These are phyloP conservation scores for Phalacrocorax aristotelis DNA, from an alignment of 2,113 vertebrate genomes.

Conservation along the genomic window DNA sequence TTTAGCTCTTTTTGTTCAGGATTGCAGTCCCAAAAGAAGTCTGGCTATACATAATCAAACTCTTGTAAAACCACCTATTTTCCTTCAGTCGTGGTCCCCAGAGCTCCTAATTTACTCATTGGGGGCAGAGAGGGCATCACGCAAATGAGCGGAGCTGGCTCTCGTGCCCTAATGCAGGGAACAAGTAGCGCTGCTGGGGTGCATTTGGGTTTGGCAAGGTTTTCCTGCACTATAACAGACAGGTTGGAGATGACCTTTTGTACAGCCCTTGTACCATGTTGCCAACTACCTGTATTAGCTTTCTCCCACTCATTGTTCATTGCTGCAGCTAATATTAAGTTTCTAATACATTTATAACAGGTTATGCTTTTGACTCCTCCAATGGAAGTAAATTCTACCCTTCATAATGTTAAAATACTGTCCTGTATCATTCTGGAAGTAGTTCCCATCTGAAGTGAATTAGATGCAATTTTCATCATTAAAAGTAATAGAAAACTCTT, in stretches of 20 bases:
- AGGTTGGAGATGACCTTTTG: neutral
- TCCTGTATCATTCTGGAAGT: neutral
- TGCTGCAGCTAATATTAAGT: neutral
- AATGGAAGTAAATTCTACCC: neutral
- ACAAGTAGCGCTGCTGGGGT: neutral
- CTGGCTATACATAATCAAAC: neutral
- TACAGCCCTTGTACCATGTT: neutral
- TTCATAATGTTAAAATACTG: neutral
- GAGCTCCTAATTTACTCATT: neutral
- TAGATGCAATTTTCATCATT: neutral
- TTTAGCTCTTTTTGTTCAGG: neutral
- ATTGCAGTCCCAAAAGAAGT: neutral
- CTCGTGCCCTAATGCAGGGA: neutral
- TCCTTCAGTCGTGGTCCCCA: neutral
- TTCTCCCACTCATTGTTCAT: neutral
- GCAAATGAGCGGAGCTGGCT: neutral
- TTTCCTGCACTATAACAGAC: neutral
- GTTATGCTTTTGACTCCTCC: neutral
- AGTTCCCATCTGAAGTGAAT: neutral
- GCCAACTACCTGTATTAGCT: neutral
- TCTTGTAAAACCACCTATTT: neutral
- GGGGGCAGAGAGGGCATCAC: neutral
- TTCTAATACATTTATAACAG: neutral
- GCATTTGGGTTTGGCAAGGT: neutral
- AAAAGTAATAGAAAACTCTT: neutral